Base-by-base conservation (phyloP, 2,888 invertebrate genomes). In the Rotaria socialis region DNA sequence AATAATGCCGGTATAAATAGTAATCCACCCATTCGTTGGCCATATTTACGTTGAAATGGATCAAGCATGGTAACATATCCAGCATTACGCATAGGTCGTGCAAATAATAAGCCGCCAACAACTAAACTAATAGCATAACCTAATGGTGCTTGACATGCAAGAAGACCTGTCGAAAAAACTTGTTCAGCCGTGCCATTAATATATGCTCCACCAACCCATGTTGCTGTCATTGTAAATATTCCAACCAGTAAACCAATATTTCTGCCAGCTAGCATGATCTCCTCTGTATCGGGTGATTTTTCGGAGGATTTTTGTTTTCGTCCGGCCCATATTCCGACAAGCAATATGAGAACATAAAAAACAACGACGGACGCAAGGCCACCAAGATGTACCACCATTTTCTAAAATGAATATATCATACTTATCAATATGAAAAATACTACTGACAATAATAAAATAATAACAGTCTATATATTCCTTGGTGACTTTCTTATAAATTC, bases 241-340 rank as follows among this genome's bases (percentile, higher is more conserved):
- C 98, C 98, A 87, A 99, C 97, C 90, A 98, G 95, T 86, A 97
- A 93, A 11, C 97, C 92, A 86, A 99, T 97, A 90, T 96, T 97
- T 87, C 98, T 93, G 16, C 98, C 98, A 0, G 98, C 98, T 90
- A 99, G 92, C 97, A 99, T 98, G 87, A 98, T 96, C 92, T 98
- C 97, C 92, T 97, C 98, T 91, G 93, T 93, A 88, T 92, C 92
- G 6, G 89, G 88, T 47, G 89, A 88, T 86, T 90, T 87, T 88
- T 92, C 92, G 2, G 89, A 88, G 43, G 89, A 89, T 86, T 90
- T 87, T 88, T 92, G 92, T 92, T 97, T 98, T 89, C 96, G 93
- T 52, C 94, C 97, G 16, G 98, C 98, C 96, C 97, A 97, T 91
- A 99, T 95, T 89, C 98, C 98, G 88, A 99, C 96, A 84, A 93